phyloP scores from a whole-genome alignment of 2,113 vertebrate genomes.

The Lasiurus cinereus region DNA sequence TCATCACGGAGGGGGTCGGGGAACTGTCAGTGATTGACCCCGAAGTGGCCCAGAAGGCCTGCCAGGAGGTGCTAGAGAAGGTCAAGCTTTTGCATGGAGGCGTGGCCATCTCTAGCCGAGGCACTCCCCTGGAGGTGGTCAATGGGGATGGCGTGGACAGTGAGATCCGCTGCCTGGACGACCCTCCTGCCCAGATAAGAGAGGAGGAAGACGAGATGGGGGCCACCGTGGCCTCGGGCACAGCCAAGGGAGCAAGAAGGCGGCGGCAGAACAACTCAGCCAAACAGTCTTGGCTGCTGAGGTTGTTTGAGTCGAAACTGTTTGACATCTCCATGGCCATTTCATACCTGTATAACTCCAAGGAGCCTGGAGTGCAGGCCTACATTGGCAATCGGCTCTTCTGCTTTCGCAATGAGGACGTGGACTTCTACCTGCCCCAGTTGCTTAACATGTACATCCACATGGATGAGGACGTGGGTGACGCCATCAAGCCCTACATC shows the following conservation, averaged over 20 bases:
- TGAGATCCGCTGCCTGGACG: constrained; percentile 79
- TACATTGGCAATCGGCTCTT: constrained; percentile 98
- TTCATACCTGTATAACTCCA: constrained; percentile 97
- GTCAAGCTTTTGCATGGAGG: constrained; percentile 89
- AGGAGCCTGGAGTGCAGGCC: constrained; percentile 97
- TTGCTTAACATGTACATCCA: constrained; percentile 99
- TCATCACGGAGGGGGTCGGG: constrained; percentile 93
- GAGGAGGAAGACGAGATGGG: constrained; percentile 86
- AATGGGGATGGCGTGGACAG: constrained; percentile 86
- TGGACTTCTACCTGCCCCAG: constrained; percentile 97
- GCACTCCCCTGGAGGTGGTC: constrained; percentile 67
- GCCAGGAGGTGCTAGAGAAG: constrained; percentile 95
- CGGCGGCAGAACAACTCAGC: constrained; percentile 93
- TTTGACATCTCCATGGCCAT: constrained; percentile 99
- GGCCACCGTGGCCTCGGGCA: constrained; percentile 69
- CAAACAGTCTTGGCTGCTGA: constrained; percentile 96
- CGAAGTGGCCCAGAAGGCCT: constrained; percentile 94
- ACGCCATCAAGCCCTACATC: constrained; percentile 98
- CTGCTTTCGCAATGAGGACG: constrained; percentile 94
- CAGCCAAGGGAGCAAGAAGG: constrained; percentile 88
- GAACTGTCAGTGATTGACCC: constrained; percentile 94
- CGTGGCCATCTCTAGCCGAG: background rate
- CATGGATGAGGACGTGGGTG: constrained; percentile 98
- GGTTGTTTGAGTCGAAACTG: constrained; percentile 97
- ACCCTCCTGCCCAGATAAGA: constrained; percentile 80